Base-by-base conservation (phyloP, 2,113 vertebrate genomes). In the Antigone vipio region DNA sequence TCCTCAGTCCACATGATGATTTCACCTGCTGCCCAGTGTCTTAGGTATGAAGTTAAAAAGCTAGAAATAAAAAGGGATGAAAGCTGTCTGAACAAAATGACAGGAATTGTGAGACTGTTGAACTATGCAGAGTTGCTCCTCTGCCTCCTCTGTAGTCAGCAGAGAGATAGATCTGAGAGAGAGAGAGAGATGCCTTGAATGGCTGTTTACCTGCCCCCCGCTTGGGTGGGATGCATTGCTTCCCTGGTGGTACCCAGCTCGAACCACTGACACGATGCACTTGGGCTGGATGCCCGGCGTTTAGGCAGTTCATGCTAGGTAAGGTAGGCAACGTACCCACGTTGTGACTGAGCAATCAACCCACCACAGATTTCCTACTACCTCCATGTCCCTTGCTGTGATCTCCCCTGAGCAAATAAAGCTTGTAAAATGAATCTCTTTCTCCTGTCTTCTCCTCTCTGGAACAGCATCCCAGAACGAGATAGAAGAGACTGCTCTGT, bases 81-180 rank as follows among this genome's bases (percentile, higher is more conserved):
- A 85, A 92, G 71, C 85, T 77, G 17, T 27, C 38, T 40, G 77
- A 77, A 66, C 34, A 45, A 82, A 92, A 81, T 58, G 88, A 56
- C 58, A 87, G 44, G 58, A 95, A 75, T 60, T 78, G 47, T 86
- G 29, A 80, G 76, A 58, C 83, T 77, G 50, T 74, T 79, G 66
- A 85, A 80, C 93, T 95, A 68, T 91, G 91, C 42, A 75, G 64
- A 86, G 66, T 79, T 93, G 73, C 62, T 90, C 95, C 93, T 44
- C 60, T 93, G 2, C 5, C 6, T 40, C 6, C 14, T 47, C 44
- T 72, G 13, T 12, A 30, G 23, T 11, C 22, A 40, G 6, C 21
- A 60, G 34, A 35, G 21, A 29, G 19, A 17, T 0, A 6, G 32
- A 12, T 6, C 24, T 13, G 24, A 66, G 72, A 38, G 34, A 49